phyloP scores from a whole-genome alignment of 2,888 invertebrate genomes.

The Anthophora plumipes region DNA sequence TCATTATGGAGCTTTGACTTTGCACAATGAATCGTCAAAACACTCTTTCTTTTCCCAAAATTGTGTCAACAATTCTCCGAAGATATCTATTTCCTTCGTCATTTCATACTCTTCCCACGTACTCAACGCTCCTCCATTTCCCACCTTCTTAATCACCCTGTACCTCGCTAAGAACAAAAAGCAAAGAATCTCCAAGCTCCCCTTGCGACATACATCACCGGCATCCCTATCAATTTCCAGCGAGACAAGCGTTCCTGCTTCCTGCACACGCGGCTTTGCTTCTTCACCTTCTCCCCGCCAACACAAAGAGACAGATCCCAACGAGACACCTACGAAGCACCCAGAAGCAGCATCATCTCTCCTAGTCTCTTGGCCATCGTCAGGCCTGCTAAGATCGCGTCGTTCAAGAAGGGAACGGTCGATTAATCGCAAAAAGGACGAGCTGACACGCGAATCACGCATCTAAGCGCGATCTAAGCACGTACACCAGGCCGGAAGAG shows the following conservation, averaged over 20 bases:
- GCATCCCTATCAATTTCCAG: constrained; percentile 10
- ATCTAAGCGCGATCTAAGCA: constrained; percentile 39
- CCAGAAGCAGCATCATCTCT: neutral
- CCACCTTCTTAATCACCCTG: neutral
- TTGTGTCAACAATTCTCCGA: no score
- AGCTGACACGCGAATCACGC: constrained; percentile 50
- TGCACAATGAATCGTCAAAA: no score
- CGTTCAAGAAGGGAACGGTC: neutral
- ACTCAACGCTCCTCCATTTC: no score
- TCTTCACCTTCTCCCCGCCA: neutral
- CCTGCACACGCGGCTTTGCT: neutral
- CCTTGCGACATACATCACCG: neutral
- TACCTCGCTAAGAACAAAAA: neutral
- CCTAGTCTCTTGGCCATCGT: no score
- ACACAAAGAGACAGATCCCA: neutral
- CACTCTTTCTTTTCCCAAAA: no score
- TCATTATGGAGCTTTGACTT: no score
- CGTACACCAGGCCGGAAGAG: neutral
- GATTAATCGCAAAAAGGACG: constrained; percentile 20
- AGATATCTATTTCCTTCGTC: no score
- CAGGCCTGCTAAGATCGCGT: no score
- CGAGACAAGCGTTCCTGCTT: neutral
- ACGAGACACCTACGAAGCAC: neutral
- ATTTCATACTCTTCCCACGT: no score
- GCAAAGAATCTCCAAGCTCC: neutral